Evolutionary conservation across 2,113 vertebrate species (phyloP).

Genomic region (Embiotoca jacksoni): DNA sequence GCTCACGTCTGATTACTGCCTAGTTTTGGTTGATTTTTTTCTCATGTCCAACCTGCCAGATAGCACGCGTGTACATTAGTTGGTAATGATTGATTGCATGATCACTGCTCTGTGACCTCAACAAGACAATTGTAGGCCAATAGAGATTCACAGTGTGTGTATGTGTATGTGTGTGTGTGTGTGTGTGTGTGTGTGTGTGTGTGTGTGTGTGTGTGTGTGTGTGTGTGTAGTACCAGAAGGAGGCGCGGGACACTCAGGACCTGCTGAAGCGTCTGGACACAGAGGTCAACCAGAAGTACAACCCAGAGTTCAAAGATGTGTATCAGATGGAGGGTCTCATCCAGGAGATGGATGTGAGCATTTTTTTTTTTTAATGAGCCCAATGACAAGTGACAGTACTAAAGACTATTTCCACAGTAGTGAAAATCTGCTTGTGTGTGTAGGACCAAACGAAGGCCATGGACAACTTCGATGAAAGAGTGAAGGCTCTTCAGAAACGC

Average conservation of each 20-base stretch:
- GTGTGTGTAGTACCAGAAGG: conserved; percentile 89
- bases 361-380: neutral
- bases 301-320: conserved; percentile 94
- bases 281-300: conserved; percentile 94
- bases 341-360: conserved; percentile 90
- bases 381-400: accelerated
- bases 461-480: conserved; percentile 89
- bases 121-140: too few relatives aligned
- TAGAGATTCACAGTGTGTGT: too few relatives aligned
- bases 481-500: conserved; percentile 88
- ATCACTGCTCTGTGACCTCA: too few relatives aligned
- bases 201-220: neutral
- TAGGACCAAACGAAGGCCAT: conserved; percentile 96
- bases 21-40: too few relatives aligned
- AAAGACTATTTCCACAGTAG: neutral
- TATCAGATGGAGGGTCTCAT: conserved; percentile 93
- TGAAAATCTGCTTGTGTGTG: neutral
- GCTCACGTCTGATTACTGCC: too few relatives aligned
- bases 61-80: too few relatives aligned
- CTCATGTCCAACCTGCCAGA: too few relatives aligned
- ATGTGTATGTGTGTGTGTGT: too few relatives aligned
- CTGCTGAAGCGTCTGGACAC: conserved; percentile 91
- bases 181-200: too few relatives aligned
- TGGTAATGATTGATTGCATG: too few relatives aligned
- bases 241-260: conserved; percentile 92